phyloP scores from a whole-genome alignment of 2,113 vertebrate species.

The Conger conger region DNA sequence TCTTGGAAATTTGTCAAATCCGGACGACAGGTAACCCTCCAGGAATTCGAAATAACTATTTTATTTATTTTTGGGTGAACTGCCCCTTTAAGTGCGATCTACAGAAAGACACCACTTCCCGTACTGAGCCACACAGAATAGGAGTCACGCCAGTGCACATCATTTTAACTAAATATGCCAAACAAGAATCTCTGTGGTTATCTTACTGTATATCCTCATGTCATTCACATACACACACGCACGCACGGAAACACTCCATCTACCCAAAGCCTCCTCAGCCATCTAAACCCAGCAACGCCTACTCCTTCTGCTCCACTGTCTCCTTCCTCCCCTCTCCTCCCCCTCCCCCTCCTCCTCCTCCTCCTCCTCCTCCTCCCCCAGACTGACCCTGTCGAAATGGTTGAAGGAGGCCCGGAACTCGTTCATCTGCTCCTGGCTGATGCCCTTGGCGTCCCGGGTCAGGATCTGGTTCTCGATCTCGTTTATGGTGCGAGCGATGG shows the following conservation, averaged over 20 bases:
- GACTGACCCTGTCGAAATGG: conserved; percentile 97
- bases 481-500: conserved; percentile 95
- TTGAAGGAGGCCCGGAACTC: conserved; percentile 98
- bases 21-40: too few species aligned
- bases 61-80: too few species aligned
- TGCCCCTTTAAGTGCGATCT: background rate
- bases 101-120: background rate
- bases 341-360: conserved; percentile 24
- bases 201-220: background rate
- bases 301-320: background rate
- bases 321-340: background rate
- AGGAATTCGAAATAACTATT: too few species aligned
- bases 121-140: too few species aligned
- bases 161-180: background rate
- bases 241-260: background rate
- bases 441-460: conserved; percentile 98
- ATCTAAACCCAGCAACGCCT: background rate
- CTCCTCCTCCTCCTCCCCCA: conserved; percentile 9
- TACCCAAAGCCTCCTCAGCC: background rate
- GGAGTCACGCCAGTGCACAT: background rate
- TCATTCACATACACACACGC: background rate
- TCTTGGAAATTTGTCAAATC: too few species aligned
- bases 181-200: background rate
- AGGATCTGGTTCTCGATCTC: conserved; percentile 98
- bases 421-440: conserved; percentile 97